Evolutionary conservation across 2,113 vertebrate species (phyloP).

Genomic region (Rattus rattus): DNA sequence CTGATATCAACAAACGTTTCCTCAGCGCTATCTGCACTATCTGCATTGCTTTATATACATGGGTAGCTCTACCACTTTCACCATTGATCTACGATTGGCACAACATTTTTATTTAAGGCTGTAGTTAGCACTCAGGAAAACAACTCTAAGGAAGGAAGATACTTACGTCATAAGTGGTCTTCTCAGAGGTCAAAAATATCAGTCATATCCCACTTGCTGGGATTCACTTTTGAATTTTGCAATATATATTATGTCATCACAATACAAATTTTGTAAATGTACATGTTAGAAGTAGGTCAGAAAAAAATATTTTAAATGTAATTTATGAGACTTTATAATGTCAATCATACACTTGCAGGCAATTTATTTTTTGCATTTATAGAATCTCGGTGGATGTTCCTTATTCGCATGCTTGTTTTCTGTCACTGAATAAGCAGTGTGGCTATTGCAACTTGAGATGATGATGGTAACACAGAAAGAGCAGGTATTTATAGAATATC

Average conservation of each 20-base stretch:
- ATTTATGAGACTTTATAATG: neutral
- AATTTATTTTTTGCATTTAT: neutral
- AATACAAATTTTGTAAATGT: neutral
- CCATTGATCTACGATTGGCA: neutral
- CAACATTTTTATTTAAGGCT: neutral
- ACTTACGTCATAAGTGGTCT: neutral
- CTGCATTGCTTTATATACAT: neutral
- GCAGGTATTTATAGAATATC: neutral
- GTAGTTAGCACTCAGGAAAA: neutral
- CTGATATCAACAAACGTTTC: neutral
- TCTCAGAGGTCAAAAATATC: neutral
- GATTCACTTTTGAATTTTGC: neutral
- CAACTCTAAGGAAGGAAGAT: neutral
- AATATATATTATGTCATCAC: neutral
- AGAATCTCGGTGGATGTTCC: neutral
- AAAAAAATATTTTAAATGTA: neutral
- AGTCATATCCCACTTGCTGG: neutral
- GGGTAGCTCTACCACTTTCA: neutral
- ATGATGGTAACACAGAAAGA: neutral
- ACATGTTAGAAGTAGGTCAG: no score
- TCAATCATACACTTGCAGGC: neutral
- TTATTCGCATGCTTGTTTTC: neutral
- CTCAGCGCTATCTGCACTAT: neutral
- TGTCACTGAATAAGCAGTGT: neutral
- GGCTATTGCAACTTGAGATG: neutral